Conservation (phyloP, 2,888 invertebrate genomes). For the Platypus cylindrus region DNA sequence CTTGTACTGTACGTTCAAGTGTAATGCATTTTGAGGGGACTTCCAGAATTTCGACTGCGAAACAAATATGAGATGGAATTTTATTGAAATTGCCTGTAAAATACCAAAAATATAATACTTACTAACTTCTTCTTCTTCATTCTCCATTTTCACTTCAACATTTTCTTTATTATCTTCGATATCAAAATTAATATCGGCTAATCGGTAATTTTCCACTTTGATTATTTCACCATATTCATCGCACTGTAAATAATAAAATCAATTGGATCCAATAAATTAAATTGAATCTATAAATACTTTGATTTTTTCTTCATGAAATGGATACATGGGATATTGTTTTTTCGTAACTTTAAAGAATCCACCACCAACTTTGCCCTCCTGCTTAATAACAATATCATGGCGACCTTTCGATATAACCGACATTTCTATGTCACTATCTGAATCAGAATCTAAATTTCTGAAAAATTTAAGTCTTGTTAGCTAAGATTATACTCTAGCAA, state of each 20-base stretch:
- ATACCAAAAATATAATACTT: slow-evolving; percentile 7
- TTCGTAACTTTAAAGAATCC: slow-evolving; percentile 82
- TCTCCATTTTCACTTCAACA: slow-evolving; percentile 50
- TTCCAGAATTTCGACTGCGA: slow-evolving; percentile 44
- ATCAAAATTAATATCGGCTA: slow-evolving; percentile 58
- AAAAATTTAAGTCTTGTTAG: slow-evolving; percentile 12
- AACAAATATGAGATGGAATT: too few relatives aligned
- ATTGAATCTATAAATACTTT: slow-evolving; percentile 32
- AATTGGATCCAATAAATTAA: too few relatives aligned
- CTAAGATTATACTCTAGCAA: too few relatives aligned
- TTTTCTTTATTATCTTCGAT: slow-evolving; percentile 58
- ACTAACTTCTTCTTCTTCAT: slow-evolving; percentile 38
- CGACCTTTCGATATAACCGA: slow-evolving; percentile 65
- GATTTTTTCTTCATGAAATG: slow-evolving; percentile 82
- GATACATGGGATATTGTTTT: slow-evolving; percentile 94
- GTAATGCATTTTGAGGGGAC: slow-evolving; percentile 84
- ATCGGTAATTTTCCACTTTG: slow-evolving; percentile 80
- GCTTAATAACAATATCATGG: slow-evolving; percentile 80
- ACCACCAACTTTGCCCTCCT: slow-evolving; percentile 48
- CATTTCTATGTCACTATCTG: slow-evolving; percentile 74
- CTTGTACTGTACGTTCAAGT: slow-evolving; percentile 56
- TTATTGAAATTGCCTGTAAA: background rate
- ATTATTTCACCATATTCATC: slow-evolving; percentile 97
- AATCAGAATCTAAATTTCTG: slow-evolving; percentile 69
- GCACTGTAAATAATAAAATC: slow-evolving; percentile 23